Evolutionary conservation across 2,113 vertebrate species (phyloP), one percentile per base, ranked within the genome.

Genomic region (Rhizomys pruinosus): DNA sequence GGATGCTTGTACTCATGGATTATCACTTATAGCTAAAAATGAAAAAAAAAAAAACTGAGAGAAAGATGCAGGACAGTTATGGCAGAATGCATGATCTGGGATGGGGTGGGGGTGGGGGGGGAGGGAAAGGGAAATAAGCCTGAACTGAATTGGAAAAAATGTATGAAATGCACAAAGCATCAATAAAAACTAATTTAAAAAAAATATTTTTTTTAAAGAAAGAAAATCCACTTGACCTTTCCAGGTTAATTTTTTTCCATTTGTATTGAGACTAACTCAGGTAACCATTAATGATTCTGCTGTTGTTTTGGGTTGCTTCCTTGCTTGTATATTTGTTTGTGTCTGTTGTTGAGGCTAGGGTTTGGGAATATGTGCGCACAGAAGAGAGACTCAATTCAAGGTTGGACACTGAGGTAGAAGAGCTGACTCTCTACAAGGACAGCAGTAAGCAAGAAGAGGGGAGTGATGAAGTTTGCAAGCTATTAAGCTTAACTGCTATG

Each of bases 231-330:
- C 39, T 59, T 57, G 29, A 7, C 27, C 13, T 80, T 89, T 69
- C 68, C 79, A 55, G 44, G 34, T 71, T 71, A 27, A 52, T 77
- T 77, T 84, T 94, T 69, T 90, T 72, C 82, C 29, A 52, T 72
- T 94, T 94, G n/a, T 32, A 52, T 63, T 93, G 52, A 80, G 85
- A 55, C 10, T 74, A 37, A 59, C 19, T 4, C 27, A 68, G 0
- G 7, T 73, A 86, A 89, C 20, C 15, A 29, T 68, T 37, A 90
- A 69, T 69, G 80, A 81, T 87, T 82, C 4, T 11, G 59, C 59
- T 22, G 16, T 64, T 84, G 42, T 64, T 78, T 52, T 57, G 2
- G 69, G 5, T 52, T 63, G n/a, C 3, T 88, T 68, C 7, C 4
- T 52, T 89, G 10, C 29, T 64, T 82, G 74, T 73, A 10, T 87